A percentile compares a stretch with the other conserved stretches of the same genome.
Conservation (phyloP, 37 sponge, comb jelly and placozoan genomes). For the Lycopodina hypogea region DNA sequence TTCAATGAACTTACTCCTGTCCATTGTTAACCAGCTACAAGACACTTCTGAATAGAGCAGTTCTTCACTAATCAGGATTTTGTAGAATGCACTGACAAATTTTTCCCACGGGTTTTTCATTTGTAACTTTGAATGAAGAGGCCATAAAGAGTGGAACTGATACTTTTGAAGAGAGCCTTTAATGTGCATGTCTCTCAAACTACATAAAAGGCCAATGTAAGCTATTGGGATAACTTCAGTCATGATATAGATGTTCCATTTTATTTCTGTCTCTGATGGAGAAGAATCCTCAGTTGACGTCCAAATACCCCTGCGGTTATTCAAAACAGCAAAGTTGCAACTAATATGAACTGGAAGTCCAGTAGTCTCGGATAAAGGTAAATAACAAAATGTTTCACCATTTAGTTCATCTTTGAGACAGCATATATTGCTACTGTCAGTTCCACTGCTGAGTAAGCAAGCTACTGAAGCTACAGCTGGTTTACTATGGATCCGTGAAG, state of each 20-base stretch:
- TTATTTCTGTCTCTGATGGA: slow-evolving; percentile 1
- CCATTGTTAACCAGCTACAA: slow-evolving; percentile 18
- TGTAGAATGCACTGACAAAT: slow-evolving; percentile 5
- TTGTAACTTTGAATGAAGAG: slow-evolving; percentile 14
- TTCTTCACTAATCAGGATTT: neutral
- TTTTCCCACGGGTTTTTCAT: slow-evolving; percentile 32
- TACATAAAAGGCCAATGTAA: slow-evolving; percentile 19
- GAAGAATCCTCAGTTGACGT: slow-evolving; percentile 7
- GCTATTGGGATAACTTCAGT: slow-evolving; percentile 34
- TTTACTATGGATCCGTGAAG: neutral
- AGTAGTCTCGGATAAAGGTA: slow-evolving; percentile 36
- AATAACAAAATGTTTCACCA: slow-evolving; percentile 52
- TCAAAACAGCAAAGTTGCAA: slow-evolving; percentile 64
- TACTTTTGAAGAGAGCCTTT: slow-evolving; percentile 4
- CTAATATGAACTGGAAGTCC: slow-evolving; percentile 76
- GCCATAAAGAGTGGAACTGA: slow-evolving; percentile 39
- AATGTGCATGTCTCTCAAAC: neutral
- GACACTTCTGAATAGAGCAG: slow-evolving; percentile 32
- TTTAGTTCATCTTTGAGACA: neutral
- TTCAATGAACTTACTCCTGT: slow-evolving; percentile 25
- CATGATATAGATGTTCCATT: slow-evolving; percentile 54
- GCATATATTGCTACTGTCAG: neutral
- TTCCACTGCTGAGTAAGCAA: neutral
- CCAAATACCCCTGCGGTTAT: slow-evolving; percentile 72
- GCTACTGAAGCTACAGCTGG: slow-evolving; percentile 29